phyloP scores from a whole-genome alignment of 2,888 invertebrate species.

The Glomeris marginata region DNA sequence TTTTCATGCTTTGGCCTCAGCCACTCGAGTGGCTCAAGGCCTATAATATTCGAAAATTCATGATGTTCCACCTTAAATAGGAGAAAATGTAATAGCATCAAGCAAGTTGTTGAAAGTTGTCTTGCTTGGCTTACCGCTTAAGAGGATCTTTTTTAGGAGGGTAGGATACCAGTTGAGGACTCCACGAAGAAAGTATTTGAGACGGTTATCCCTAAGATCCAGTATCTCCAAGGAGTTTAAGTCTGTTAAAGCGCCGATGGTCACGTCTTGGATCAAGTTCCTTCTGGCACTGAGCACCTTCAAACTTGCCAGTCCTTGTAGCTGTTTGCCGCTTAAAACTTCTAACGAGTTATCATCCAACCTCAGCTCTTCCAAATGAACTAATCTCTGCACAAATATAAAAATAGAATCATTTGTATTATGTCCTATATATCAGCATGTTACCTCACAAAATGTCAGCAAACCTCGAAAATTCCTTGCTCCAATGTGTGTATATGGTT shows the following conservation, averaged over 20 bases:
- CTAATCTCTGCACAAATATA: no score
- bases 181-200: slow-evolving; percentile 6
- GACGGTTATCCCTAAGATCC: slow-evolving; percentile 8
- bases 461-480: slow-evolving; percentile 7
- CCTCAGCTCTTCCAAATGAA: no score
- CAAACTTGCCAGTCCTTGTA: slow-evolving; percentile 1
- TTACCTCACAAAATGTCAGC: neutral
- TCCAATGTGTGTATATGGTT: slow-evolving; percentile 8
- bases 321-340: neutral
- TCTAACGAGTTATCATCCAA: no score
- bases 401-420: no score
- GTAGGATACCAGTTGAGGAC: slow-evolving; percentile 4
- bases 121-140: slow-evolving; percentile 6
- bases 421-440: no score
- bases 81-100: no score
- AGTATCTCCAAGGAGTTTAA: slow-evolving; percentile 1
- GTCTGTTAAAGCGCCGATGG: neutral
- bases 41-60: no score
- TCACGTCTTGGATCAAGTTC: neutral
- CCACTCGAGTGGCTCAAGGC: no score
- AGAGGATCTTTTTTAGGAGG: slow-evolving; percentile 2
- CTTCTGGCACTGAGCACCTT: neutral
- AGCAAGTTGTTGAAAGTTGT: no score
- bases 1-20: no score
- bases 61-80: no score